These are phyloP conservation scores for Cantharis flavilabris DNA, from an alignment of 2,888 invertebrate genomes.

Conservation along the genomic window DNA sequence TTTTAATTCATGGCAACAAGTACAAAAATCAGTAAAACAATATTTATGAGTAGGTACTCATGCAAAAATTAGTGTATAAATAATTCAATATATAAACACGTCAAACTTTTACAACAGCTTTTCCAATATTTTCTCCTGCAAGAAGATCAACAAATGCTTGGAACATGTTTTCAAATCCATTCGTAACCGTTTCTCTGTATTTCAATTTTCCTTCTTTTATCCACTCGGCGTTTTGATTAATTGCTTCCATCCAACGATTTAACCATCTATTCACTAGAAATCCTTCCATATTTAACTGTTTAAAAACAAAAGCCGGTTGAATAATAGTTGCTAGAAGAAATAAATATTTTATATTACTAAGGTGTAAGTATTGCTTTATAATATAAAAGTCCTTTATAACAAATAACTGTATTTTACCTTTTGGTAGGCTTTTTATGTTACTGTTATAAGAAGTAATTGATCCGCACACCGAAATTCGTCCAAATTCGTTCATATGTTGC, in stretches of 20 bases:
- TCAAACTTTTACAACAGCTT: slow-evolving; percentile 67
- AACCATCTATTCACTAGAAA: slow-evolving; percentile 64
- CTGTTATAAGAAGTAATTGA: slow-evolving; percentile 68
- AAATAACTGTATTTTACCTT: slow-evolving; percentile 46
- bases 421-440: slow-evolving; percentile 56
- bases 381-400: too few species aligned
- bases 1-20: neutral
- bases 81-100: slow-evolving; percentile 40
- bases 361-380: neutral
- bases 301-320: slow-evolving; percentile 61
- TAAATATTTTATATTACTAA: neutral
- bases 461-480: slow-evolving; percentile 69
- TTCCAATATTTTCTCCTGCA: slow-evolving; percentile 70
- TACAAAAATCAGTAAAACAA: neutral
- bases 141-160: slow-evolving; percentile 68
- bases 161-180: slow-evolving; percentile 73
- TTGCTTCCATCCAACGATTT: slow-evolving; percentile 66
- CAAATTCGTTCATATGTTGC: slow-evolving; percentile 64
- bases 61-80: neutral
- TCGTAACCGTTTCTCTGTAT: slow-evolving; percentile 69
- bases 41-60: neutral
- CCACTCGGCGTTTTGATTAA: slow-evolving; percentile 67
- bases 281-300: slow-evolving; percentile 68
- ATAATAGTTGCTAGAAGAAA: slow-evolving; percentile 54
- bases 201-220: slow-evolving; percentile 71